Base-by-base conservation (phyloP, 1,140 invertebrate species). In the Eumaeus atala region DNA sequence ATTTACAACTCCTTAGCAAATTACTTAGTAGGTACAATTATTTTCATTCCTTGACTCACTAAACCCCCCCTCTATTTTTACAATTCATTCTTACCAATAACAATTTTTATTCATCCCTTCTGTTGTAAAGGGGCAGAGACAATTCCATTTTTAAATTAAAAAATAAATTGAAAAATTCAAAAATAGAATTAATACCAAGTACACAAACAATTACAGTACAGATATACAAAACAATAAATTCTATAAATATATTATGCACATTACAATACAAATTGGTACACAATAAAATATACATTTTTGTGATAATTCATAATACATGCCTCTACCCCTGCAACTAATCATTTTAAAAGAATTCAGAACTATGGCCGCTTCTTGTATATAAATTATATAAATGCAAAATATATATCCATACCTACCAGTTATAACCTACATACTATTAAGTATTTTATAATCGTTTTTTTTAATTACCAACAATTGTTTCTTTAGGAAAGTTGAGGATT, bases 11-110 rank as follows among this genome's bases (percentile, higher is more conserved):
- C 49, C 61, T 72, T 71, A 72, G 62, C 64, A 61, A 65, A 69
- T 72, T 69, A 74, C 66, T 84, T 77, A 77, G 69, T 77, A 78
- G 74, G 69, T 81, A 78, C 72, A 73, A 65, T 74, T 71, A 77
- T 68, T 68, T 74, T 72, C 59, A 64, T 73, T 77, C 59, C 54
- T 38, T 49, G 59, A 49, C 58, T 62, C 67, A 63, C 62, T 56
- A 48, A 38, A 28, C 21, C 50, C 56, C 54, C 38, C 61, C 65
- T 50, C 67, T 74, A 72, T 81, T 81, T 79, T 79, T 82, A 82
- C 80, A 84, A 56, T 62, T 65, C 64, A 51, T 52, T 58, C 56
- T 62, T 71, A 60, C 56, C 58, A 58, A 72, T 71, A 74, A 74
- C 71, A 76, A 74, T 77, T 77, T n/a, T 67, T 66, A 63, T 64